phyloP scores from a whole-genome alignment of 64 coral and sea anemone species.

The Pachyseris speciosa region DNA sequence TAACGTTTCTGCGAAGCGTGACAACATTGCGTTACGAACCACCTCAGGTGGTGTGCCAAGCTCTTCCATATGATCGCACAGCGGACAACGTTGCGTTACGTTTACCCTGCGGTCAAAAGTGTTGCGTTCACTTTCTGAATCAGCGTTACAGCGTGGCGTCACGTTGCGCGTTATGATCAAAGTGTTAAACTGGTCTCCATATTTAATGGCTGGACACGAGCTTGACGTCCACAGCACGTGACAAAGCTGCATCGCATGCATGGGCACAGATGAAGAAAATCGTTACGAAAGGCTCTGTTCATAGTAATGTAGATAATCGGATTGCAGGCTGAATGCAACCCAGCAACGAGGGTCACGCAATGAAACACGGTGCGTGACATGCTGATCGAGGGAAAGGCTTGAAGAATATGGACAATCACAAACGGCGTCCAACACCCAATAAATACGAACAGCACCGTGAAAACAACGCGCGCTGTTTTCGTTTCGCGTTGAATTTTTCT shows the following conservation, averaged over 20 bases:
- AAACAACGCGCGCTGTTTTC: slow-evolving; percentile 91
- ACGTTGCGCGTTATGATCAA: background rate
- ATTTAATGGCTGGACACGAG: slow-evolving; percentile 6
- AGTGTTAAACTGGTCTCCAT: background rate
- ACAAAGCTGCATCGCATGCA: background rate
- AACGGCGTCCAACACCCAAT: slow-evolving; percentile 88
- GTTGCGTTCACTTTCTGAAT: background rate
- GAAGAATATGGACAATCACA: slow-evolving; percentile 86
- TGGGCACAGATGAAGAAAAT: slow-evolving; percentile 51
- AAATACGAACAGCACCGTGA: slow-evolving; percentile 94
- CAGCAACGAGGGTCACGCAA: slow-evolving; percentile 72
- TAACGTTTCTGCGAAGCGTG: too few species aligned
- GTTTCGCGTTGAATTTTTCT: slow-evolving; percentile 75
- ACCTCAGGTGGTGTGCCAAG: too few species aligned
- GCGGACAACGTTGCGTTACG: background rate
- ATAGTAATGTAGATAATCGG: slow-evolving; percentile 91
- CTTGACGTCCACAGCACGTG: background rate
- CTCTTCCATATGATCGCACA: too few species aligned
- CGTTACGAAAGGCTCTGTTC: slow-evolving; percentile 87
- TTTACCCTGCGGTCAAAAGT: background rate
- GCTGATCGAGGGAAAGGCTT: slow-evolving; percentile 40
- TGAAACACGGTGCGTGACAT: slow-evolving; percentile 59
- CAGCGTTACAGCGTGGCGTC: background rate
- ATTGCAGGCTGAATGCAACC: slow-evolving; percentile 83
- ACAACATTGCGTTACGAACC: too few species aligned